Conservation (phyloP, 1,140 invertebrate species). For the Drosophila santomea region DNA sequence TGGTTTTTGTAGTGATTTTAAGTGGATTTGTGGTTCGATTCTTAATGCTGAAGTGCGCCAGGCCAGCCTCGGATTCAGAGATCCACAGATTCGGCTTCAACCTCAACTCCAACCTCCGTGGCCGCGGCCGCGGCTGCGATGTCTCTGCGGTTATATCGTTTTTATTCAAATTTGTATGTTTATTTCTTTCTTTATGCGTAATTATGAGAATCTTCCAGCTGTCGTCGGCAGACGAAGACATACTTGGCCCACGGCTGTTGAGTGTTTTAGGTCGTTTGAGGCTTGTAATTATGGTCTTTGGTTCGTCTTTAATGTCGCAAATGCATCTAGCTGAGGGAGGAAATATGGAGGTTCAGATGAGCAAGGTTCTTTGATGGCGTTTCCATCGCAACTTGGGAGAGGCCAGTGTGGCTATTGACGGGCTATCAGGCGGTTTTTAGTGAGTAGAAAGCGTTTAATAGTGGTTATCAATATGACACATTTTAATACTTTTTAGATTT, state of each 20-base stretch:
- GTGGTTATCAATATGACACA: neutral
- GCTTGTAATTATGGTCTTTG: conserved; percentile 71
- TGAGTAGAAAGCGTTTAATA: neutral
- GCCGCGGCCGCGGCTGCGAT: conserved; percentile 23
- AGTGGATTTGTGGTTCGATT: conserved; percentile 83
- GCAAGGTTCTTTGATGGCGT: conserved; percentile 30
- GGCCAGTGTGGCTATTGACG: neutral
- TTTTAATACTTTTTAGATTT: neutral
- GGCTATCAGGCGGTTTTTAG: neutral
- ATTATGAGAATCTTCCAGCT: conserved; percentile 72
- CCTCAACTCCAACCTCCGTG: neutral
- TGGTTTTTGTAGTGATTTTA: conserved; percentile 83
- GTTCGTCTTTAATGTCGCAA: conserved; percentile 63
- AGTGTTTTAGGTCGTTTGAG: conserved; percentile 69
- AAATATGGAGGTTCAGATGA: neutral
- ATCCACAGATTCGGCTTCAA: conserved; percentile 18
- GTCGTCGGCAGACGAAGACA: conserved; percentile 51
- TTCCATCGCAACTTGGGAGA: conserved; percentile 7
- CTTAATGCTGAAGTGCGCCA: conserved; percentile 80
- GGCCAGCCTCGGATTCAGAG: conserved; percentile 28
- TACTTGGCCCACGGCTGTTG: conserved; percentile 43
- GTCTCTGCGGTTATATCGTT: conserved; percentile 74
- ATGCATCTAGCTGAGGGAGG: conserved; percentile 43
- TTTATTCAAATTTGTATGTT: conserved; percentile 82
- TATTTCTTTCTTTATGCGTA: conserved; percentile 76